Percentiles rank a stretch among this genome's conserved stretches.
These are phyloP conservation scores for Brenthis ino DNA, from an alignment of 2,888 invertebrate species.

Conservation along the genomic window DNA sequence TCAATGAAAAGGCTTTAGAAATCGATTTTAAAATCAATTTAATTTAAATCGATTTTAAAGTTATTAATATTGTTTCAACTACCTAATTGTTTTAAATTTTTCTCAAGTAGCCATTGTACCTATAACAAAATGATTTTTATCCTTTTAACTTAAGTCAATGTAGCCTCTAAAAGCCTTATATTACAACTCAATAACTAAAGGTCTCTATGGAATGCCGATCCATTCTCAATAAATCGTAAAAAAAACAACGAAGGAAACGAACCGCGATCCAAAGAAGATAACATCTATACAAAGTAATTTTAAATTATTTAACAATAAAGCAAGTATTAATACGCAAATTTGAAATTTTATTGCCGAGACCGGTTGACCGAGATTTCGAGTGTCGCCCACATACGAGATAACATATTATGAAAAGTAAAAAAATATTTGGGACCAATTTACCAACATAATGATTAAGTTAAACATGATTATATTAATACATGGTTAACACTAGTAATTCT, in stretches of 20 bases:
- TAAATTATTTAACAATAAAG: conserved; percentile 59
- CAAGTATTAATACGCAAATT: conserved; percentile 38
- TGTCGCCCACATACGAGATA: conserved; percentile 16
- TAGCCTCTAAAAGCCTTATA: conserved; percentile 17
- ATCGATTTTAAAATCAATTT: no score
- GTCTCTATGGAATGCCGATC: conserved; percentile 53
- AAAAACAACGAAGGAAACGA: conserved; percentile 56
- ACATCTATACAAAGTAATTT: conserved; percentile 56
- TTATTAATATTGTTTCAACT: no score
- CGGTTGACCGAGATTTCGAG: conserved; percentile 20
- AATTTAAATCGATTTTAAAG: no score
- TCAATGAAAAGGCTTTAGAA: no score
- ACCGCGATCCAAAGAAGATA: conserved; percentile 53
- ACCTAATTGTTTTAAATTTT: no score
- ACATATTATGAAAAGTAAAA: not conserved
- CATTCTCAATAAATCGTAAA: conserved; percentile 39
- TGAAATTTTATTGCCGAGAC: conserved; percentile 19
- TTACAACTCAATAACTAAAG: conserved; percentile 59
- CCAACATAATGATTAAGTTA: not conserved
- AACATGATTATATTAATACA: not conserved
- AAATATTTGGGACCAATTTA: not conserved
- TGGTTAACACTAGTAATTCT: no score
- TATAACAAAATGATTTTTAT: not conserved
- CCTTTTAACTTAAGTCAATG: not conserved
- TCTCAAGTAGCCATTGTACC: no score